Evolutionary conservation across 2,797 vertebrate species (phyloP).

Genomic region (Fistularia commersonii): DNA sequence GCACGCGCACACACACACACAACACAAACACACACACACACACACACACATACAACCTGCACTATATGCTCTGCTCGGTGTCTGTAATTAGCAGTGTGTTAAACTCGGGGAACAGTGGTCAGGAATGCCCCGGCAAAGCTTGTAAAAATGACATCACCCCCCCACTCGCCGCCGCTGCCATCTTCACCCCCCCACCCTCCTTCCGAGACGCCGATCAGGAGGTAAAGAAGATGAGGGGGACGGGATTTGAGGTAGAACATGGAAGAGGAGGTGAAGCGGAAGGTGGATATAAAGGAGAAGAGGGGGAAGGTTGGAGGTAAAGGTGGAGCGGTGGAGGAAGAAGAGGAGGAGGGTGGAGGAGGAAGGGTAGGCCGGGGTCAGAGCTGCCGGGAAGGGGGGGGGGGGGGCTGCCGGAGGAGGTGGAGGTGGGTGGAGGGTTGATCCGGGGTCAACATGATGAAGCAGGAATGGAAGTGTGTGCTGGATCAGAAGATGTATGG

Average conservation of each 20-base stretch:
- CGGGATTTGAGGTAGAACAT: neutral
- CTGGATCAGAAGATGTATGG: conserved; percentile 59
- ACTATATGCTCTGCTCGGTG: neutral
- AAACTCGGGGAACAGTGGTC: conserved; percentile 49
- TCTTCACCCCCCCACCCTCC: too few relatives aligned
- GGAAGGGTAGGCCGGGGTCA: conserved; percentile 61
- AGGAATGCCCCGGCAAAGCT: conserved; percentile 67
- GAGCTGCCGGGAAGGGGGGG: too few relatives aligned
- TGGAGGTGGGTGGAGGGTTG: conserved; percentile 49
- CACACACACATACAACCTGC: too few relatives aligned
- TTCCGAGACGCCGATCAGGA: conserved; percentile 39
- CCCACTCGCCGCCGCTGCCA: too few relatives aligned
- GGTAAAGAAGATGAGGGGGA: conserved; percentile 12
- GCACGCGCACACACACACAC: too few relatives aligned
- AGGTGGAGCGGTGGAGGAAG: conserved; percentile 13
- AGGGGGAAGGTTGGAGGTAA: neutral
- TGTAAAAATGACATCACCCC: conserved; percentile 66
- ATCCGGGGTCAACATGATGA: conserved; percentile 67
- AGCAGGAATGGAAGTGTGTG: conserved; percentile 65
- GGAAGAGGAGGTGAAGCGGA: neutral
- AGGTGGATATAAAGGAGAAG: conserved; percentile 1
- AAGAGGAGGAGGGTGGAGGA: conserved; percentile 28
- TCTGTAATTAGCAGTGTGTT: conserved; percentile 68
- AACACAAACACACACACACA: too few relatives aligned
- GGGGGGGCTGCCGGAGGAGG: too few relatives aligned